Percentiles rank a stretch among this genome's conserved stretches.
Conservation (phyloP, 1,140 invertebrate genomes). For the Tetragnatha versicolor region DNA sequence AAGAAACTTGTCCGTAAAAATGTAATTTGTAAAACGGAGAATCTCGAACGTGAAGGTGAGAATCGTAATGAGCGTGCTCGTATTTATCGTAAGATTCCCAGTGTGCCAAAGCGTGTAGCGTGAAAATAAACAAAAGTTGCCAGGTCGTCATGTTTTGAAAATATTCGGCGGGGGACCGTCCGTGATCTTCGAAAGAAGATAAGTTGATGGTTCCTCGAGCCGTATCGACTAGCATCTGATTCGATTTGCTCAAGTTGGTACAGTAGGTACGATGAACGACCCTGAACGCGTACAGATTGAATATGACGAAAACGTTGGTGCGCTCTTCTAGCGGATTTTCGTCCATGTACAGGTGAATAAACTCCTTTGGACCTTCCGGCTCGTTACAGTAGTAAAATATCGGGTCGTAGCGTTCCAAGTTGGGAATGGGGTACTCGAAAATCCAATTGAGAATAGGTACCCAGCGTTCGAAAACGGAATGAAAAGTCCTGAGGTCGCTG, state of each 20-base stretch:
- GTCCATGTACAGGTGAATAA: constrained; percentile 4
- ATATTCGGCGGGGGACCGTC: neutral
- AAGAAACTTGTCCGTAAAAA: neutral
- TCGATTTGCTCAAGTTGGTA: neutral
- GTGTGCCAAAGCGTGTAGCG: neutral
- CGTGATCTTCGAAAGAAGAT: neutral
- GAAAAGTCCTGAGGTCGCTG: neutral
- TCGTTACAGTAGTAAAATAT: constrained; percentile 2
- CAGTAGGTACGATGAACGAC: neutral
- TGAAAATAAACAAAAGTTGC: neutral
- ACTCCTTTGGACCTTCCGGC: neutral
- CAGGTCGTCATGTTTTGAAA: neutral
- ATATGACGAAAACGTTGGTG: neutral
- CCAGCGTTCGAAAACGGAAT: neutral
- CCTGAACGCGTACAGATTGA: neutral
- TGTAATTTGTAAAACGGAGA: neutral
- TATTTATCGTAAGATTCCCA: neutral
- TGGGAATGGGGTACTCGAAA: neutral
- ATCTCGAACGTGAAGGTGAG: neutral
- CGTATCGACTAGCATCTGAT: constrained; percentile 7
- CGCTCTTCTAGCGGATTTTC: neutral
- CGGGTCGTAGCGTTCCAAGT: neutral
- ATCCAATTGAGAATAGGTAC: neutral
- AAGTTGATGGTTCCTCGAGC: neutral
- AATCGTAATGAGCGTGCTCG: neutral